These are phyloP conservation scores for Calliphora vicina DNA, from an alignment of 1,140 invertebrate species.

Conservation along the genomic window DNA sequence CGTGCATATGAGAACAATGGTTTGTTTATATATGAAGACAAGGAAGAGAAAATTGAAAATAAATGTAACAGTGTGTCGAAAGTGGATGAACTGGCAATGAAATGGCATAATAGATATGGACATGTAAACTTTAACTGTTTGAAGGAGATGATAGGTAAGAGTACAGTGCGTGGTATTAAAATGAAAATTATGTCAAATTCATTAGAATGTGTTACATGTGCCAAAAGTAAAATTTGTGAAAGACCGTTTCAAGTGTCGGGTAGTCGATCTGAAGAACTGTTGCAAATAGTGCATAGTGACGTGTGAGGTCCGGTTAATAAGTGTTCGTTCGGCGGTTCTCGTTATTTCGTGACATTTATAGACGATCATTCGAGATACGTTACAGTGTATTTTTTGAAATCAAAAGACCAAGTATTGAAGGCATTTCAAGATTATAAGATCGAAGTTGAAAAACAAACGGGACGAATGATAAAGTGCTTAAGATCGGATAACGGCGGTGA, in stretches of 20 bases:
- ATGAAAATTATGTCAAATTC: not conserved
- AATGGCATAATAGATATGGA: slow-evolving; percentile 33
- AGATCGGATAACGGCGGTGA: slow-evolving; percentile 53
- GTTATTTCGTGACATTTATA: slow-evolving; percentile 55
- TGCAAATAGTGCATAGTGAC: slow-evolving; percentile 62
- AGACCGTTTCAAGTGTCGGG: slow-evolving; percentile 11
- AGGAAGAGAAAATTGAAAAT: not conserved
- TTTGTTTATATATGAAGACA: not conserved
- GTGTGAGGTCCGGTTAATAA: slow-evolving; percentile 60
- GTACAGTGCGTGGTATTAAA: slow-evolving; percentile 22
- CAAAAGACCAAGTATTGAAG: slow-evolving; percentile 49
- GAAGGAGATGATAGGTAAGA: not conserved
- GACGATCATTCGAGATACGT: slow-evolving; percentile 51
- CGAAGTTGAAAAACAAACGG: slow-evolving; percentile 51
- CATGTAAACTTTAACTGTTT: slow-evolving; percentile 1
- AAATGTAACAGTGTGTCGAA: not conserved
- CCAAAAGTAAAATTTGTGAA: slow-evolving; percentile 24
- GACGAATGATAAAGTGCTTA: slow-evolving; percentile 46
- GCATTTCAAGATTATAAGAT: slow-evolving; percentile 51
- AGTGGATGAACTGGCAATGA: not conserved
- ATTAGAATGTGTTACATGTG: slow-evolving; percentile 8
- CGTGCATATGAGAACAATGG: not conserved
- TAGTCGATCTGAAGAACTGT: slow-evolving; percentile 23
- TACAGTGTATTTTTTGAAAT: slow-evolving; percentile 52
- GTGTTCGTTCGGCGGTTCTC: slow-evolving; percentile 43